Percentiles rank a stretch among this genome's conserved stretches.
Conservation (phyloP, 92 coral and sea anemone genomes). For the Meandrina meandrites region DNA sequence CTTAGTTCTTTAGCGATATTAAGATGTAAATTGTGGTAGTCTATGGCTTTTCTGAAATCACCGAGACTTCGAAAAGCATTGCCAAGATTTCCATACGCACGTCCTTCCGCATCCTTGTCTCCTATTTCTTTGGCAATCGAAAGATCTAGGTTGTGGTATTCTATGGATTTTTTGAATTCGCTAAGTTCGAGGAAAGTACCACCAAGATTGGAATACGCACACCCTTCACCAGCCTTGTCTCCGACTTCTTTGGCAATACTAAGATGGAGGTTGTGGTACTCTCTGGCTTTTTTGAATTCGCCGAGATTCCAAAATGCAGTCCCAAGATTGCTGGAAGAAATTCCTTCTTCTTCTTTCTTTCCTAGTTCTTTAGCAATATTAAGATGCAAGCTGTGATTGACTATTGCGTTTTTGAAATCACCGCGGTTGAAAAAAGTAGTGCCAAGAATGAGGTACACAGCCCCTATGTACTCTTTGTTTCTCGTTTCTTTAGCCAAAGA, state of each 20-base stretch:
- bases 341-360: not conserved
- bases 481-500: not conserved
- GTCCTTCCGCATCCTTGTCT: not conserved
- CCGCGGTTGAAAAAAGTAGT: not conserved
- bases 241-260: not conserved
- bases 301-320: not conserved
- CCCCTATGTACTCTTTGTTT: not conserved
- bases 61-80: not conserved
- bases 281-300: not conserved
- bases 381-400: not conserved
- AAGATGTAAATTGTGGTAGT: not conserved
- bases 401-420: not conserved
- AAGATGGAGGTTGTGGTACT: not conserved
- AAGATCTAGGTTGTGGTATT: not conserved
- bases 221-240: not conserved
- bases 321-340: not conserved
- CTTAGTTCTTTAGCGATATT: not conserved
- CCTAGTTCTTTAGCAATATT: not conserved
- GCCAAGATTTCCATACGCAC: not conserved
- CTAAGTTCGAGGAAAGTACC: not conserved
- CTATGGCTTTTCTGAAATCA: not conserved
- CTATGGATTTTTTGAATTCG: not conserved
- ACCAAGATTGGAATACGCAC: not conserved
- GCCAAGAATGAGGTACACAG: not conserved
- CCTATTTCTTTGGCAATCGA: not conserved